These are phyloP conservation scores for Scomber scombrus DNA, from an alignment of 2,113 vertebrate species.

Conservation along the genomic window DNA sequence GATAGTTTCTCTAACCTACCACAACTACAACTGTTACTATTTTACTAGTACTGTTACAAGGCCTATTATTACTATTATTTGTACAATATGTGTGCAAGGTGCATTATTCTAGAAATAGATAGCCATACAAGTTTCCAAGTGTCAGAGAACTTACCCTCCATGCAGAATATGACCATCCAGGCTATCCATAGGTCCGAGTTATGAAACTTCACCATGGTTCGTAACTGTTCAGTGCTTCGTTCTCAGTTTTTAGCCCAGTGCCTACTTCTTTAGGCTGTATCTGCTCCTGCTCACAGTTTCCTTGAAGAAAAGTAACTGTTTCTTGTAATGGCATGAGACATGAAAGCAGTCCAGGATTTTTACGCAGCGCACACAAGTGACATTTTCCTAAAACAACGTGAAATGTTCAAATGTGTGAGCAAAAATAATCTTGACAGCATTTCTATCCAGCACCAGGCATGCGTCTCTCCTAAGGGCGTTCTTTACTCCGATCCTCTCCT, in stretches of 20 bases:
- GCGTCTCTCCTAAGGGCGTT: constrained; percentile 20
- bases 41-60: neutral
- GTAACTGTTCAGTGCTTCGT: constrained; percentile 30
- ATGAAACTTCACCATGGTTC: constrained; percentile 85
- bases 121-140: constrained; percentile 21
- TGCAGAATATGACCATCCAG: constrained; percentile 84
- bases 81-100: neutral
- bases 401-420: constrained; percentile 4
- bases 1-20: neutral
- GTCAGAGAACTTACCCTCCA: constrained; percentile 81
- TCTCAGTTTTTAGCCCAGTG: constrained; percentile 29
- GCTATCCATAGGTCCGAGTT: constrained; percentile 88
- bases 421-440: constrained; percentile 24
- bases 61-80: neutral
- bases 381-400: constrained; percentile 19
- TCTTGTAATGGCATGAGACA: constrained; percentile 25
- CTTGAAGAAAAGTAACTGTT: constrained; percentile 55
- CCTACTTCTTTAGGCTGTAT: constrained; percentile 21
- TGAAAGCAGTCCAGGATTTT: constrained; percentile 32
- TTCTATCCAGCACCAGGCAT: constrained; percentile 8
- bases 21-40: neutral
- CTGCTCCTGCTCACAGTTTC: constrained; percentile 53
- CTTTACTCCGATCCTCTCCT: constrained; percentile 19
- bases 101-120: neutral
- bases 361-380: constrained; percentile 40